phyloP scores from a whole-genome alignment of 2,888 invertebrate genomes.

The Leptarthrus brevirostris region DNA sequence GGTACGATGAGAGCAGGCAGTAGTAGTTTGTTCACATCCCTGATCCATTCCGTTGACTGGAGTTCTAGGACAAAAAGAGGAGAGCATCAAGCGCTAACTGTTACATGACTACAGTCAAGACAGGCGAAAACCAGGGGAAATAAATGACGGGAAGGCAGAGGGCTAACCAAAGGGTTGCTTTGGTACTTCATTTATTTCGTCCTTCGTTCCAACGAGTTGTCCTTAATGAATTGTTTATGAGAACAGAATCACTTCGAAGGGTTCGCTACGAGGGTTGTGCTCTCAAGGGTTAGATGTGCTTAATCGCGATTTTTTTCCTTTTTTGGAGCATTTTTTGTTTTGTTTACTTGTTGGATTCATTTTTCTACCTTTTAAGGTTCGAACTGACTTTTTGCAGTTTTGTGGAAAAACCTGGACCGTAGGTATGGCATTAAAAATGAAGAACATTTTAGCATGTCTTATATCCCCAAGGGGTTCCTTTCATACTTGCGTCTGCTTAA shows the following conservation, averaged over 20 bases:
- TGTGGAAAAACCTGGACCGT: too few species aligned
- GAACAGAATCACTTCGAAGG: slow-evolving; percentile 50
- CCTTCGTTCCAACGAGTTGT: slow-evolving; percentile 45
- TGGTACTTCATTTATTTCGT: slow-evolving; percentile 20
- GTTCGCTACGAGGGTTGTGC: slow-evolving; percentile 38
- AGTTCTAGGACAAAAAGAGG: background rate
- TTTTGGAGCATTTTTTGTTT: slow-evolving; percentile 6
- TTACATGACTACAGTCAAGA: background rate
- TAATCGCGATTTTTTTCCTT: slow-evolving; percentile 45
- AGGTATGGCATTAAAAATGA: too few species aligned
- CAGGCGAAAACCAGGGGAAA: background rate
- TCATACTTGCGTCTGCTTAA: too few species aligned
- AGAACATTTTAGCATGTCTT: too few species aligned
- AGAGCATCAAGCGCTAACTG: slow-evolving; percentile 1
- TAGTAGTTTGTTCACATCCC: background rate
- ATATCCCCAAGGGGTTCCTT: too few species aligned
- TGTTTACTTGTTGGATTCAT: slow-evolving; percentile 39
- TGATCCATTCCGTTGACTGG: background rate
- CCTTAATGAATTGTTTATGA: slow-evolving; percentile 51
- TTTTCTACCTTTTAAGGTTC: slow-evolving; percentile 16
- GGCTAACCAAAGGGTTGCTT: slow-evolving; percentile 21
- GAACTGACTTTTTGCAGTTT: slow-evolving; percentile 15
- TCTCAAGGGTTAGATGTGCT: slow-evolving; percentile 49
- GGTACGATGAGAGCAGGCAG: too few species aligned
- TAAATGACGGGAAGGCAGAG: background rate